Base-by-base conservation (phyloP, 1,140 invertebrate species). In the Theocolax elegans region DNA sequence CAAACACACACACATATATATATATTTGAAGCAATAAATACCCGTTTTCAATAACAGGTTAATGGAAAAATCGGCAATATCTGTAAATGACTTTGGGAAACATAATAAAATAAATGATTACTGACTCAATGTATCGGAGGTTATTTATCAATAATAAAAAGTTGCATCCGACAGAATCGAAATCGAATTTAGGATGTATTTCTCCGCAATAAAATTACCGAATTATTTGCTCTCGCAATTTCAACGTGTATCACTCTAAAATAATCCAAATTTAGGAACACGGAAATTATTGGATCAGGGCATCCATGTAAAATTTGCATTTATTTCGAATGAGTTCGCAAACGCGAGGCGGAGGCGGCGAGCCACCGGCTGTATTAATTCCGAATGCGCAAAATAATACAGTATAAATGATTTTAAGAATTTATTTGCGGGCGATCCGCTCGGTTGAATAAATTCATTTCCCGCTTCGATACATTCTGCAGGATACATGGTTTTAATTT, bases 371-470 rank as follows among this genome's bases (percentile, higher is more conserved):
- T 38, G 42, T 60, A 65, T 71, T 71, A 71, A 66, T 71, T 59
- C 63, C 17, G 21, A 71, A 44, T 56, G 69, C 38, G 31, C 62
- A 59, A 71, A 71, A 66, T 65, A 65, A 71, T 71, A 35, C 62
- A 19, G 62, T 65, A 71, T 71, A 63, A 66, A 71, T 71, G 62
- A 71, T 65, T 65, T 71, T 71, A 60, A 71, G 46, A 71, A 66
- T 65, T 71, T 71, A 71, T 71, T 60, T 51, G 54, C 54, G 42
- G 8, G 19, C 54, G 42, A 65, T 71, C 44, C 62, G 53, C 44
- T 51, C 35, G 42, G 31, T 25, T 42, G 62, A 65, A 66, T 71
- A 65, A 71, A 71, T 71, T 71, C 40, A 71, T 71, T 71, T 71
- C 29, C 44, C 69, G 54, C 62, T 65, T 17, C 62, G 54, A 60